phyloP scores from a whole-genome alignment of 2,113 vertebrate genomes.

The Corythoichthys haematopterus region DNA sequence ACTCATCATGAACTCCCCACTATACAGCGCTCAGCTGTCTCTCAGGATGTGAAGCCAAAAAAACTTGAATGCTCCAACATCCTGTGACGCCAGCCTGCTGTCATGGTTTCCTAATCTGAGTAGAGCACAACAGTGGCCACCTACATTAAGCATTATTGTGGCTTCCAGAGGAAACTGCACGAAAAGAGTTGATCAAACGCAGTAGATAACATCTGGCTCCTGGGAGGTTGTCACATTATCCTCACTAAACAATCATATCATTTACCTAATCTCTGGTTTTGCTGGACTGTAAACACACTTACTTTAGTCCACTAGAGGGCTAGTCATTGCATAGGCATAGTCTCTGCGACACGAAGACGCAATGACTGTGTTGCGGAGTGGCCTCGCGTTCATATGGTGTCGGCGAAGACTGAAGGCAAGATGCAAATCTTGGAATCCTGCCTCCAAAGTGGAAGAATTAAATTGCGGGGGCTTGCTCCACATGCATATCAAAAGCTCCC shows the following conservation, averaged over 20 bases:
- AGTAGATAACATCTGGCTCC: slow-evolving; percentile 43
- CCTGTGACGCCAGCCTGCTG: slow-evolving; percentile 40
- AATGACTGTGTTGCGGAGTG: too few species aligned
- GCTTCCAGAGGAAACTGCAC: slow-evolving; percentile 17
- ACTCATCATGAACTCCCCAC: slow-evolving; percentile 9
- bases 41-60: slow-evolving; percentile 51
- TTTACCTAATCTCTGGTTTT: slow-evolving; percentile 2
- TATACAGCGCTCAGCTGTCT: slow-evolving; percentile 22
- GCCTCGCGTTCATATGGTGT: too few species aligned
- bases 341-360: too few species aligned
- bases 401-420: too few species aligned
- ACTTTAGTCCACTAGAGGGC: slow-evolving; percentile 37
- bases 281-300: background rate
- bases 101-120: background rate
- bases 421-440: too few species aligned
- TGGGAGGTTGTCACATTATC: slow-evolving; percentile 12
- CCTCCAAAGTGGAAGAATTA: too few species aligned
- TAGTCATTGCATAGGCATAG: background rate
- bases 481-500: too few species aligned
- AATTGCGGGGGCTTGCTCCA: too few species aligned
- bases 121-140: slow-evolving; percentile 7
- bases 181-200: slow-evolving; percentile 20
- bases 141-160: slow-evolving; percentile 18
- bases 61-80: slow-evolving; percentile 37
- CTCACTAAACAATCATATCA: slow-evolving; percentile 15